These are phyloP conservation scores for Eulemur macaco DNA, from an alignment of 2,113 vertebrate species.

Conservation along the genomic window DNA sequence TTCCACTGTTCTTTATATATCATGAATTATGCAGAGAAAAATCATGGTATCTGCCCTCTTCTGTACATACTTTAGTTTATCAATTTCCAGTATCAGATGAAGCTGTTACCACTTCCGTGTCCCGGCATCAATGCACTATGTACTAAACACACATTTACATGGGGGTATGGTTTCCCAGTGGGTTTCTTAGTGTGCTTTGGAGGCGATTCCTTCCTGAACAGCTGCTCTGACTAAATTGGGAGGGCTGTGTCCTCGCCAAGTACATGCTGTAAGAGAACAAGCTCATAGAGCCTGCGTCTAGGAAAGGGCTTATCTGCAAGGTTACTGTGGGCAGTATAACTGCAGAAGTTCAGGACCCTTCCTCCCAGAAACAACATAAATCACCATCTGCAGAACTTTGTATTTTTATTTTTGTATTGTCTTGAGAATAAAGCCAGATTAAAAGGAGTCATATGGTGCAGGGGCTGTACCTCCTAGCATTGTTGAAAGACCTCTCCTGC, in stretches of 20 bases:
- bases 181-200: constrained; percentile 52
- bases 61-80: background rate
- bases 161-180: constrained; percentile 19
- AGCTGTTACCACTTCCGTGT: background rate
- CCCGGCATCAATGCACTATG: background rate
- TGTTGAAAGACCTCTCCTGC: background rate
- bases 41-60: background rate
- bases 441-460: background rate
- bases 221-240: constrained; percentile 74
- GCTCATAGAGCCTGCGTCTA: constrained; percentile 2
- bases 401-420: background rate
- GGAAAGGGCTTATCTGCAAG: constrained; percentile 50
- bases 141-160: background rate
- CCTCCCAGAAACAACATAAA: background rate
- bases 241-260: constrained; percentile 69
- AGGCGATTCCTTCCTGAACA: constrained; percentile 73
- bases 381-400: accelerated
- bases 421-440: background rate
- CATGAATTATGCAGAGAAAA: background rate
- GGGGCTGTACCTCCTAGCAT: background rate
- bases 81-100: background rate
- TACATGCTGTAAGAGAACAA: constrained; percentile 73
- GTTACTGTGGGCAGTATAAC: background rate
- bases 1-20: background rate
- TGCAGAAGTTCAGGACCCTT: background rate